Percentiles rank a stretch among this genome's conserved stretches.
Conservation (phyloP, 2,888 invertebrate species). For the Autographa pulchrina region DNA sequence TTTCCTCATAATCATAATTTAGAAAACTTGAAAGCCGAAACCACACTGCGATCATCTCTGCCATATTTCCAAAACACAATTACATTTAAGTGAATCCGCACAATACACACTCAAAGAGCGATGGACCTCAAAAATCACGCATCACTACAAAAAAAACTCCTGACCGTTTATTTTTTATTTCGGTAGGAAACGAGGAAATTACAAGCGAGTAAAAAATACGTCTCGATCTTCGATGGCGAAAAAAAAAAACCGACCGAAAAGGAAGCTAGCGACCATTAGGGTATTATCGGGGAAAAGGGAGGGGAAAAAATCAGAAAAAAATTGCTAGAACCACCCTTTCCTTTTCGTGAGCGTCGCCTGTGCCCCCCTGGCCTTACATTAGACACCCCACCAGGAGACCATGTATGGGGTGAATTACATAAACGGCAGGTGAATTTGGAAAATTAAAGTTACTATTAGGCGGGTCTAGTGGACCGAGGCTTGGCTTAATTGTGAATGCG, state of each 20-base stretch:
- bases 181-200: slow-evolving; percentile 84
- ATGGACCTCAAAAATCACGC: slow-evolving; percentile 65
- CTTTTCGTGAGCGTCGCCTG: slow-evolving; percentile 86
- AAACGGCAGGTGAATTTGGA: slow-evolving; percentile 88
- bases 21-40: not conserved
- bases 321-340: slow-evolving; percentile 87
- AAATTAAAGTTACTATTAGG: slow-evolving; percentile 81
- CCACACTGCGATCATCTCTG: not conserved
- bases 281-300: slow-evolving; percentile 87
- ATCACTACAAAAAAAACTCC: slow-evolving; percentile 70
- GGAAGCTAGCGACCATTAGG: slow-evolving; percentile 89
- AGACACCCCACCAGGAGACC: slow-evolving; percentile 77
- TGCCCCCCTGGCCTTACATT: slow-evolving; percentile 81
- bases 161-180: slow-evolving; percentile 81
- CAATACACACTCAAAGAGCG: slow-evolving; percentile 8
- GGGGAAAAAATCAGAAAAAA: slow-evolving; percentile 88
- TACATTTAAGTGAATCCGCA: not conserved
- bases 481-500: slow-evolving; percentile 58
- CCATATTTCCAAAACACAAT: not conserved
- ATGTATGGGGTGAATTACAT: slow-evolving; percentile 84
- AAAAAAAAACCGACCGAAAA: slow-evolving; percentile 85
- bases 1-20: not conserved
- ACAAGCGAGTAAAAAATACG: slow-evolving; percentile 85
- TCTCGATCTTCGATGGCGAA: slow-evolving; percentile 84
- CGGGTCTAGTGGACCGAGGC: slow-evolving; percentile 52